Percentiles rank a stretch among this genome's conserved stretches.
These are phyloP conservation scores for Mus minutoides DNA, from an alignment of 2,797 vertebrate species.

Conservation along the genomic window DNA sequence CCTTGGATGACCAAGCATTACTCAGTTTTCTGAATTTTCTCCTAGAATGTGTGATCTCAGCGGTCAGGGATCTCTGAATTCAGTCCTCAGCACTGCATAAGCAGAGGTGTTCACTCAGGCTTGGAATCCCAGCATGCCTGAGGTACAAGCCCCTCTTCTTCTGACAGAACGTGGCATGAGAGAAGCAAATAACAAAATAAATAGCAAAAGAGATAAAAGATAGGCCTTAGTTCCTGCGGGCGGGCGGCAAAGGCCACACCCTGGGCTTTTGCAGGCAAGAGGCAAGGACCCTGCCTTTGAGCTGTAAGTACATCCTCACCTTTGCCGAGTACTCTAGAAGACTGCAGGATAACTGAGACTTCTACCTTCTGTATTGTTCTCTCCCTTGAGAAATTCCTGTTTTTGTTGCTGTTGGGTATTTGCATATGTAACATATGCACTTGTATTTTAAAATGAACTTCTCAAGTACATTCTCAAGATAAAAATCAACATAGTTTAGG, in stretches of 20 bases:
- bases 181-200: conserved; percentile 1
- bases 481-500: background rate
- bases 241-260: background rate
- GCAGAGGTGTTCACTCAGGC: background rate
- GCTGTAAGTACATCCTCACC: background rate
- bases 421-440: background rate
- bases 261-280: background rate
- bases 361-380: background rate
- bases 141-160: background rate
- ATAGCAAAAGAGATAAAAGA: background rate
- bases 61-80: background rate
- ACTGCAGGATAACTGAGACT: background rate
- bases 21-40: background rate
- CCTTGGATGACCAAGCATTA: background rate
- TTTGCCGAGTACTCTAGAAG: background rate
- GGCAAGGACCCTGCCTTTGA: background rate
- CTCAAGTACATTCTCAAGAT: background rate
- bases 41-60: background rate
- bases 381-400: background rate
- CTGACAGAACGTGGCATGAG: background rate
- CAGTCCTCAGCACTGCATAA: background rate
- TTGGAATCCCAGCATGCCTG: no score
- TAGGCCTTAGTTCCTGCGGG: background rate
- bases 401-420: background rate
- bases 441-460: background rate